phyloP scores from a whole-genome alignment of 2,888 invertebrate genomes.

The Aleiodes testaceus region DNA sequence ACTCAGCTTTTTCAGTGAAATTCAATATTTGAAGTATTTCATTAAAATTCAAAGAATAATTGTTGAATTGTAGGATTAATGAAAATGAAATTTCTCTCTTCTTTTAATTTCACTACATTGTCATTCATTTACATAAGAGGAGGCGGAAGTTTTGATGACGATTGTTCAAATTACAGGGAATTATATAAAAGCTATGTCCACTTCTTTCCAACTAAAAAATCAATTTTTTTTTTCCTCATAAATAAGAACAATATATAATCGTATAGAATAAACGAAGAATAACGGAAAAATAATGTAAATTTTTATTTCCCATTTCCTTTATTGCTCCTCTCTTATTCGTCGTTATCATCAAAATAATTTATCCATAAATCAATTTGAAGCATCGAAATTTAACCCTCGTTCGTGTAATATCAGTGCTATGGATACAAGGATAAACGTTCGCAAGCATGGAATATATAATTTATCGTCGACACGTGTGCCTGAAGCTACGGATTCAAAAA shows the following conservation, averaged over 20 bases:
- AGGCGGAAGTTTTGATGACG: constrained; percentile 17
- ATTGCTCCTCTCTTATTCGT: background rate
- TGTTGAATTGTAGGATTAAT: too few relatives aligned
- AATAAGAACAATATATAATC: too few relatives aligned
- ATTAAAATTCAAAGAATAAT: too few relatives aligned
- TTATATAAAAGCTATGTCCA: background rate
- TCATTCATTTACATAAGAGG: constrained; percentile 20
- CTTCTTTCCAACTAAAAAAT: too few relatives aligned
- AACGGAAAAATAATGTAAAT: too few relatives aligned
- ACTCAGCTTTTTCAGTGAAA: too few relatives aligned
- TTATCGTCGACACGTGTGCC: background rate
- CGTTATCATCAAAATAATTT: background rate
- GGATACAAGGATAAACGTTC: background rate
- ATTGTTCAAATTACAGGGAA: background rate
- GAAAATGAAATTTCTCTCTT: background rate
- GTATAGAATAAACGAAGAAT: too few relatives aligned
- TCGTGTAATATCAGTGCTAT: background rate
- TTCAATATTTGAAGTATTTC: too few relatives aligned
- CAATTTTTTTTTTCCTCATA: too few relatives aligned
- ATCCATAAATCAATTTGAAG: background rate
- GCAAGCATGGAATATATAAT: background rate
- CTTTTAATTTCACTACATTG: background rate
- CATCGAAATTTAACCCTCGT: constrained; percentile 15
- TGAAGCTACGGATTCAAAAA: background rate
- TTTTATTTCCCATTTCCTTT: too few relatives aligned